Percentiles rank a stretch among this genome's conserved stretches.
Evolutionary conservation across 2,113 vertebrate species (phyloP).

Genomic region (Corydoras maculifer): DNA sequence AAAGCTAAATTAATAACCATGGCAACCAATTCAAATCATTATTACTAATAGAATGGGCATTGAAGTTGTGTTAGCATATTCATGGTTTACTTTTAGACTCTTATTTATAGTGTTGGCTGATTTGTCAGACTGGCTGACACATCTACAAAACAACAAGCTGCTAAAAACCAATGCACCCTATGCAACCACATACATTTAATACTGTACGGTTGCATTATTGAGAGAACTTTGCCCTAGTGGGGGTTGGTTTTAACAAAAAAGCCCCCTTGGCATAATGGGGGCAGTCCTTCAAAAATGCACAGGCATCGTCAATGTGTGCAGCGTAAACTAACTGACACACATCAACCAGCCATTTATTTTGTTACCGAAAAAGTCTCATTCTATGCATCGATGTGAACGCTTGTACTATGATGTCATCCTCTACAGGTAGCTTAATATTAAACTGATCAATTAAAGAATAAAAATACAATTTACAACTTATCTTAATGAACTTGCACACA

Average conservation of each 20-base stretch:
- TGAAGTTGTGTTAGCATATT: not conserved
- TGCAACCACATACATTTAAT: not conserved
- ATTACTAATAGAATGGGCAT: conserved; percentile 60
- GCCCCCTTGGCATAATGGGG: conserved; percentile 14
- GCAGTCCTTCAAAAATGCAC: not conserved
- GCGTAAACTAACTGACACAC: not conserved
- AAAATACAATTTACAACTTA: no score
- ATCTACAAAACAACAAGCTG: no score
- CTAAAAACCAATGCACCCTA: no score
- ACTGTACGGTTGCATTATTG: not conserved
- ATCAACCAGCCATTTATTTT: not conserved
- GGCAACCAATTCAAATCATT: conserved; percentile 73
- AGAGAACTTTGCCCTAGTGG: not conserved
- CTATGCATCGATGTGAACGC: no score
- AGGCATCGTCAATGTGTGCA: conserved; percentile 2
- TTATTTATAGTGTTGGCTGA: no score
- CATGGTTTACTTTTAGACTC: not conserved
- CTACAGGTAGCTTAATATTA: no score
- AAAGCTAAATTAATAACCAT: conserved; percentile 65
- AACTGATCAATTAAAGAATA: no score
- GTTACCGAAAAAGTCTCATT: not conserved
- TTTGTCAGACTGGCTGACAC: no score
- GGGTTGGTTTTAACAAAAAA: conserved; percentile 9
- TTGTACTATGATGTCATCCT: no score
- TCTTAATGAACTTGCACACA: no score